A percentile compares a stretch with the other conserved stretches of the same genome.
Evolutionary conservation across 2,797 vertebrate genomes (phyloP).

Genomic region (Podargus strigoides): DNA sequence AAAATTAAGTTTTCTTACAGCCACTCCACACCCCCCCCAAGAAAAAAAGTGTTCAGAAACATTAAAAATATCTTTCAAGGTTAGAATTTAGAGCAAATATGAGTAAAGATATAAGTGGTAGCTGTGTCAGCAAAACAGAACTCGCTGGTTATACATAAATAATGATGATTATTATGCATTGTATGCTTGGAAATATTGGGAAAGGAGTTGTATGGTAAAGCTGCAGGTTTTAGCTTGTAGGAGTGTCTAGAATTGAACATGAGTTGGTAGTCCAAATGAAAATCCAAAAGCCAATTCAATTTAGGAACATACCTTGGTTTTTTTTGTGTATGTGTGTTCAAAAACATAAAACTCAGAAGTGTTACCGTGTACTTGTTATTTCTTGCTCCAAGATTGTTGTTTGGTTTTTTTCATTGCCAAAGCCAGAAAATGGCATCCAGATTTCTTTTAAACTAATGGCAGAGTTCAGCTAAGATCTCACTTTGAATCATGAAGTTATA

Average conservation of each 20-base stretch:
- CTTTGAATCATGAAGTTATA: neutral
- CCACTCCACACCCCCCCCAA: too few relatives aligned
- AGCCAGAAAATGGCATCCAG: neutral
- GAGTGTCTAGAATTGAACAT: neutral
- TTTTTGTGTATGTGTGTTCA: neutral
- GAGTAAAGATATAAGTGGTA: neutral
- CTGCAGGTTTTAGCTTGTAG: neutral
- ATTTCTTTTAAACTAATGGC: neutral
- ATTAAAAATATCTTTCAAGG: neutral
- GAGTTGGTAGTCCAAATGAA: neutral
- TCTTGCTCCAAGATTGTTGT: neutral
- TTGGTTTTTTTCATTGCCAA: neutral
- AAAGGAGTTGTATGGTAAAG: neutral
- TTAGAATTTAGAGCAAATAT: neutral
- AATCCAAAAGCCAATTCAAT: neutral
- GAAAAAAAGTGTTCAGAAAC: neutral
- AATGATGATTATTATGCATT: neutral
- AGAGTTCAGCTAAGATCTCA: neutral
- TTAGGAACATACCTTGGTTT: fast-evolving
- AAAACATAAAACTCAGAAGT: neutral
- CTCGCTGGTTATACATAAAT: neutral
- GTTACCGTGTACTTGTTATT: neutral
- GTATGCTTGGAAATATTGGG: neutral
- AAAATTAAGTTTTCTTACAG: neutral
- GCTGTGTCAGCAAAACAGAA: neutral